These are phyloP conservation scores for Lophotis ruficrista DNA, from an alignment of 2,113 vertebrate species.

Conservation along the genomic window DNA sequence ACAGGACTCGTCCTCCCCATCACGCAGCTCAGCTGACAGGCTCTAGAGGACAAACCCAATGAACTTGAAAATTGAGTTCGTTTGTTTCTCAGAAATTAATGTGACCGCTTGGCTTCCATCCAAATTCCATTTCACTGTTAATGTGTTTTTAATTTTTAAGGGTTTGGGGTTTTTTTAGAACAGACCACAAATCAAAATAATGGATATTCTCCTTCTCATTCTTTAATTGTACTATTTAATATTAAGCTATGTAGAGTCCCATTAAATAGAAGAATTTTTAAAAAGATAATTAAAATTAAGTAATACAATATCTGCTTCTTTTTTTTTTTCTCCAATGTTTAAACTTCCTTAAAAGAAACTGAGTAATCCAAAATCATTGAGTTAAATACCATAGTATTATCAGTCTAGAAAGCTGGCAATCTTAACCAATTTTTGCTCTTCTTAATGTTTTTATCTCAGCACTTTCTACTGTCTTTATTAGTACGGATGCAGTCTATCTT, in stretches of 20 bases:
- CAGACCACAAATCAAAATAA: neutral
- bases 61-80: slow-evolving; percentile 54
- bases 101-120: neutral
- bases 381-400: neutral
- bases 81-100: slow-evolving; percentile 28
- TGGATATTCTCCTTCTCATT: neutral
- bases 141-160: neutral
- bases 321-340: neutral
- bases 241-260: neutral
- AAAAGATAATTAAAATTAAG: neutral
- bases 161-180: neutral
- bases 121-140: slow-evolving; percentile 12
- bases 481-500: neutral
- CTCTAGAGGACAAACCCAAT: slow-evolving; percentile 50
- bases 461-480: neutral
- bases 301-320: neutral
- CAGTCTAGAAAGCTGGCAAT: neutral
- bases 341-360: neutral
- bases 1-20: neutral
- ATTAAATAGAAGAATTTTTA: neutral
- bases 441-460: neutral
- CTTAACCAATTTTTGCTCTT: neutral
- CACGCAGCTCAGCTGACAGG: slow-evolving; percentile 18
- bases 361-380: neutral
- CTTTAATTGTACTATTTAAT: neutral